Evolutionary conservation across 2,797 vertebrate genomes (phyloP).

Genomic region (Argentina silus): DNA sequence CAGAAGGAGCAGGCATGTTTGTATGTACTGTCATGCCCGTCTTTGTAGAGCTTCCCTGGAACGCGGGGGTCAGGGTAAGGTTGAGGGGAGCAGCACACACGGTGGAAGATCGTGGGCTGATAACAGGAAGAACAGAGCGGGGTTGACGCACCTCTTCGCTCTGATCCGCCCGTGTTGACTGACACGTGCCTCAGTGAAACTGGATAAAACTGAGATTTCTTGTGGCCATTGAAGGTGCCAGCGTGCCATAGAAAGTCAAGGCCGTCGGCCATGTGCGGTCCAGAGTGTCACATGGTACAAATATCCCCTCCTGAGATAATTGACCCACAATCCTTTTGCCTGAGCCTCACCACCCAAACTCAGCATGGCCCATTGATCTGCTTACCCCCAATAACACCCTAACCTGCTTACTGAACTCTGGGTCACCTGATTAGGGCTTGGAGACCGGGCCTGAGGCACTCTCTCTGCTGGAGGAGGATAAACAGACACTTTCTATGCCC

Average conservation of each 20-base stretch:
- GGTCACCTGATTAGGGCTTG: constrained; percentile 58
- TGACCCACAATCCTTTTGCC: not conserved
- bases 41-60: constrained; percentile 10
- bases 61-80: constrained; percentile 37
- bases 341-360: not conserved
- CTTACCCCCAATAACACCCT: constrained; percentile 32
- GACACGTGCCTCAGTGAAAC: not conserved
- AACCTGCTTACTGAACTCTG: constrained; percentile 43
- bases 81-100: not conserved
- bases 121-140: constrained; percentile 46
- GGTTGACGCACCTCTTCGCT: not conserved
- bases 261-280: not conserved
- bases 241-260: not conserved
- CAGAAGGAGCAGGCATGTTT: not conserved
- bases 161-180: not conserved
- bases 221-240: too few species aligned
- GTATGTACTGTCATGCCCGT: not conserved
- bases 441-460: constrained; percentile 32
- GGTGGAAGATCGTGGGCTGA: not conserved
- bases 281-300: constrained; percentile 5
- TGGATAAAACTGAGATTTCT: not conserved
- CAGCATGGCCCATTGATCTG: constrained; percentile 59
- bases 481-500: not conserved
- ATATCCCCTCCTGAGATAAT: not conserved
- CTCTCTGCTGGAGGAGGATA: not conserved